Percentiles rank a stretch among this genome's conserved stretches.
Conservation (phyloP, 2,113 vertebrate species). For the Scomber colias region DNA sequence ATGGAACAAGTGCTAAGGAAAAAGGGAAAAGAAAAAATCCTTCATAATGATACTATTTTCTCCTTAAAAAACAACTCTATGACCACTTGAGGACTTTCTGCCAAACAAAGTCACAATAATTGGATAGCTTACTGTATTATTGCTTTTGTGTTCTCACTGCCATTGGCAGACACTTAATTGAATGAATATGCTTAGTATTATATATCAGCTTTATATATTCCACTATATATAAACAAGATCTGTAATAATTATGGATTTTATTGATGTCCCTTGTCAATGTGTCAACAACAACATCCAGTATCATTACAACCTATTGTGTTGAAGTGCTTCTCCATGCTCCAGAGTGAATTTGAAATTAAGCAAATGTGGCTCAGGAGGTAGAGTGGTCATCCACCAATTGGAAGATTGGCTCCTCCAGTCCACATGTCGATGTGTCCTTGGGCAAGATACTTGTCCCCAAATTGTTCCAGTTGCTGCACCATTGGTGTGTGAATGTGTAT, state of each 20-base stretch:
- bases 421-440: no score
- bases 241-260: background rate
- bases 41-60: background rate
- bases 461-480: no score
- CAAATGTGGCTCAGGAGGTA: no score
- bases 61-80: background rate
- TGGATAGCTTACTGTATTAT: background rate
- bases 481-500: no score
- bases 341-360: background rate
- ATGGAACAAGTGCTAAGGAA: no score
- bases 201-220: no score
- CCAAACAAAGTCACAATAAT: constrained; percentile 6
- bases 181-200: constrained; percentile 1
- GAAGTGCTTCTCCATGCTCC: background rate
- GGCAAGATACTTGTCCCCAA: no score
- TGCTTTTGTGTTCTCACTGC: background rate
- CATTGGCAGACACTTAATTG: background rate
- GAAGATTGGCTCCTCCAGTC: no score
- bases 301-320: background rate
- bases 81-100: background rate
- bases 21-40: background rate
- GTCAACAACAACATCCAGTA: background rate
- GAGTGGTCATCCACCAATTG: no score
- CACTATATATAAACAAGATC: background rate
- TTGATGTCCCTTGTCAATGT: background rate